A percentile compares a stretch with the other conserved stretches of the same genome.
These are phyloP conservation scores for Brenthis ino DNA, from an alignment of 2,888 invertebrate genomes.

Conservation along the genomic window DNA sequence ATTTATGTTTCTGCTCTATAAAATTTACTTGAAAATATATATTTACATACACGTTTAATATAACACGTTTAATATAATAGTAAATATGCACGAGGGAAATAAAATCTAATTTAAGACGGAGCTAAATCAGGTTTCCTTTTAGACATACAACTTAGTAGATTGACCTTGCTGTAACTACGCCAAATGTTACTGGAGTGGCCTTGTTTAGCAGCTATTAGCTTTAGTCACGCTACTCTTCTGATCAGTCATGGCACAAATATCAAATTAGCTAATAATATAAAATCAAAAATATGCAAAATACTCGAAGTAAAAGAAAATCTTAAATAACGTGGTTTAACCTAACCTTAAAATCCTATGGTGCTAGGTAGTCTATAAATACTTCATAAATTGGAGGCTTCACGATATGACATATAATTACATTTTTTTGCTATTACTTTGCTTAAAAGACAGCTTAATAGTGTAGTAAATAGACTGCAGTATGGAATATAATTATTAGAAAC, in stretches of 20 bases:
- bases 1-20: not conserved
- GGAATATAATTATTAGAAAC: slow-evolving; percentile 32
- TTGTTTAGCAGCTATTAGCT: slow-evolving; percentile 65
- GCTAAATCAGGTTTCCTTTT: slow-evolving; percentile 37
- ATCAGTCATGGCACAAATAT: slow-evolving; percentile 23
- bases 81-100: slow-evolving; percentile 23
- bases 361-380: no score
- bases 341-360: no score
- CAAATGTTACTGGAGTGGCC: slow-evolving; percentile 70
- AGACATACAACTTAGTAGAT: slow-evolving; percentile 34
- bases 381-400: no score
- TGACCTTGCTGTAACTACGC: slow-evolving; percentile 64
- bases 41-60: not conserved
- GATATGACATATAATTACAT: no score
- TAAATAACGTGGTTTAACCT: no score
- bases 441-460: slow-evolving; percentile 10
- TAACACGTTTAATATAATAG: not conserved
- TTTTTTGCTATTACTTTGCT: not conserved
- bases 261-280: slow-evolving; percentile 9
- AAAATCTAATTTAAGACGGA: slow-evolving; percentile 32
- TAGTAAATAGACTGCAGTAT: slow-evolving; percentile 25
- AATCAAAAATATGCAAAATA: not conserved
- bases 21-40: not conserved
- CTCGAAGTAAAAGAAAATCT: no score
- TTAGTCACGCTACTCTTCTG: slow-evolving; percentile 59